Percentiles rank a stretch among this genome's conserved stretches.
Evolutionary conservation across 2,888 invertebrate genomes (phyloP).

Genomic region (Amblyteles armatorius): DNA sequence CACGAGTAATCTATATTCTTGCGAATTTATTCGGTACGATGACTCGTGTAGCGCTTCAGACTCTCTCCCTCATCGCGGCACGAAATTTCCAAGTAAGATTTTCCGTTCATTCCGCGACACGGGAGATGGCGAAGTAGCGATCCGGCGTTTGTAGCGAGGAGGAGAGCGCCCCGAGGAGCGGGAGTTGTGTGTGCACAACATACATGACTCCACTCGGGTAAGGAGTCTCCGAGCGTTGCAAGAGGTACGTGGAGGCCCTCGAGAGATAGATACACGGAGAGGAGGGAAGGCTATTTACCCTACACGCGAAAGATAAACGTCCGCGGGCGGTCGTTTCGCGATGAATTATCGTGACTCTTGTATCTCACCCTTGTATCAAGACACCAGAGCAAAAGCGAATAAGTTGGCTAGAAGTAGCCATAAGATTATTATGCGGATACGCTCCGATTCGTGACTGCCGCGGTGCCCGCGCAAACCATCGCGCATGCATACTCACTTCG

Average conservation of each 20-base stretch:
- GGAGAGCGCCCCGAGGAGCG: slow-evolving; percentile 42
- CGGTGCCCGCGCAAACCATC: slow-evolving; percentile 14
- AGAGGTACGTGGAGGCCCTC: slow-evolving; percentile 66
- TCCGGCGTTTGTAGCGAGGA: slow-evolving; percentile 3
- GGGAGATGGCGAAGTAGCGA: slow-evolving; percentile 18
- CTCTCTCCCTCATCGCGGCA: background rate
- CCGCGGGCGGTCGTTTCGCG: slow-evolving; percentile 79
- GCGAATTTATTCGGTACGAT: slow-evolving; percentile 29
- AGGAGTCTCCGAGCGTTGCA: slow-evolving; percentile 28
- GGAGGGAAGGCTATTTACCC: slow-evolving; percentile 70
- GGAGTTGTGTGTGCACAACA: slow-evolving; percentile 44
- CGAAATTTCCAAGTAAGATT: slow-evolving; percentile 50
- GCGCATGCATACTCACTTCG: slow-evolving; percentile 9
- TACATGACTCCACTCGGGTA: slow-evolving; percentile 28
- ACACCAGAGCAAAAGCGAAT: slow-evolving; percentile 70
- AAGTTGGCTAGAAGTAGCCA: slow-evolving; percentile 66
- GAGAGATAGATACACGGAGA: slow-evolving; percentile 66
- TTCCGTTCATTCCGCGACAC: slow-evolving; percentile 37
- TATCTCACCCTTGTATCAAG: slow-evolving; percentile 74
- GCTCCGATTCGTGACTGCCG: slow-evolving; percentile 53
- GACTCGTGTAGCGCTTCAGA: background rate
- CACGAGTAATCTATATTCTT: slow-evolving; percentile 47
- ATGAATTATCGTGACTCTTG: slow-evolving; percentile 78
- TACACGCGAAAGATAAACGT: slow-evolving; percentile 78
- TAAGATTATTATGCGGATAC: slow-evolving; percentile 65